Percentiles rank a stretch among this genome's conserved stretches.
Evolutionary conservation across 2,888 invertebrate genomes (phyloP).

Genomic region (Chironomus riparius): DNA sequence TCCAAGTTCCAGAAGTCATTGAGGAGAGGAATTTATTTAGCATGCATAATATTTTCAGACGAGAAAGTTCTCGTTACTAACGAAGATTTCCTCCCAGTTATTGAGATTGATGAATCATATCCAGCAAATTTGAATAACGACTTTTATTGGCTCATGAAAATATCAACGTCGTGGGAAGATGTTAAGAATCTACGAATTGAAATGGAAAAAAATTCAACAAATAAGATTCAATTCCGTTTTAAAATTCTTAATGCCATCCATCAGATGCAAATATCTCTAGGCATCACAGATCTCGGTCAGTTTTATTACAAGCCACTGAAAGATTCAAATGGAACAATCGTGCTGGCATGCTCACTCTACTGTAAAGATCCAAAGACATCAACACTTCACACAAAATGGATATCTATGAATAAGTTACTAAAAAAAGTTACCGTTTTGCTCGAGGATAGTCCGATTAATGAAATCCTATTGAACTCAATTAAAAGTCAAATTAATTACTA

Average conservation of each 20-base stretch:
- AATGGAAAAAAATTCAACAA: slow-evolving; percentile 84
- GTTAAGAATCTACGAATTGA: slow-evolving; percentile 84
- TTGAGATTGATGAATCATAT: slow-evolving; percentile 94
- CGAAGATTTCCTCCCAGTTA: slow-evolving; percentile 92
- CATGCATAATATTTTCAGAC: slow-evolving; percentile 88
- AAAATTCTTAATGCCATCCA: slow-evolving; percentile 87
- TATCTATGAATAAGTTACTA: slow-evolving; percentile 74
- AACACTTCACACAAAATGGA: slow-evolving; percentile 86
- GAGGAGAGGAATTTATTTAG: slow-evolving; percentile 88
- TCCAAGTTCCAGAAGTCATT: slow-evolving; percentile 94
- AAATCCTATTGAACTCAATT: slow-evolving; percentile 77
- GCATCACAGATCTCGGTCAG: slow-evolving; percentile 89
- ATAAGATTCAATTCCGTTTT: slow-evolving; percentile 80
- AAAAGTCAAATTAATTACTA: slow-evolving; percentile 64
- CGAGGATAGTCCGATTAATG: slow-evolving; percentile 66
- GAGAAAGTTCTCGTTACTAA: slow-evolving; percentile 93
- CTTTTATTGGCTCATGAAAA: slow-evolving; percentile 97
- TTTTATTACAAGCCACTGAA: slow-evolving; percentile 84
- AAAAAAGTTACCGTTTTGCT: slow-evolving; percentile 66
- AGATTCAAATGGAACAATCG: slow-evolving; percentile 83
- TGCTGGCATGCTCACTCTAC: slow-evolving; percentile 75
- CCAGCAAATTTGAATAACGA: slow-evolving; percentile 85
- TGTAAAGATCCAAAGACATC: slow-evolving; percentile 63
- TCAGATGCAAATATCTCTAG: slow-evolving; percentile 85
- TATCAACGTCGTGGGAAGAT: slow-evolving; percentile 95